phyloP scores from a whole-genome alignment of 2,888 invertebrate species.

The Nymphalis polychloros region DNA sequence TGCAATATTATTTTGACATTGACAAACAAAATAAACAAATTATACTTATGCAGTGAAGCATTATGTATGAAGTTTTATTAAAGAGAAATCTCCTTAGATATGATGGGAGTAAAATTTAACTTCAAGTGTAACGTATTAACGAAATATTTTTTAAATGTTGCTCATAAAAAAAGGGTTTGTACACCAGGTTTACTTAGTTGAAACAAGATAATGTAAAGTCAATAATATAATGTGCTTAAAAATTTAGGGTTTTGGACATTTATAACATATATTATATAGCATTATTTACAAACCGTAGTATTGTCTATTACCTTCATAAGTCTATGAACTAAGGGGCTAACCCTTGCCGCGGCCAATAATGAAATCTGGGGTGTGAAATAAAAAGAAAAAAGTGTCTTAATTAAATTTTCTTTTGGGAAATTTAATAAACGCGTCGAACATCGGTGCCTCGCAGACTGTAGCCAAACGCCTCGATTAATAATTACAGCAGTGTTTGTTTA shows the following conservation, averaged over 20 bases:
- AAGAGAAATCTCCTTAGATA: no score
- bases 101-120: no score
- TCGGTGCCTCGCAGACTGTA: constrained; percentile 35
- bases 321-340: constrained; percentile 56
- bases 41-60: neutral
- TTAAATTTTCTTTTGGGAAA: constrained; percentile 80
- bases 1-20: constrained; percentile 19
- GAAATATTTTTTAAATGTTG: no score
- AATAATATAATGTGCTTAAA: no score
- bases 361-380: constrained; percentile 80
- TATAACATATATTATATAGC: no score
- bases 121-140: no score
- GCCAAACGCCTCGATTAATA: constrained; percentile 28
- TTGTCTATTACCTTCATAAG: constrained; percentile 45
- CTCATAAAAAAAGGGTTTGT: no score
- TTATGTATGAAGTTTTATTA: no score
- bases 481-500: constrained; percentile 30
- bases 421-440: constrained; percentile 72
- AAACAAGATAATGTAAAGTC: no score
- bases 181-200: no score
- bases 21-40: neutral
- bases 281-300: constrained; percentile 6
- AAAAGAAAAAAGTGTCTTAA: constrained; percentile 80
- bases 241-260: no score
- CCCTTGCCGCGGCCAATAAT: constrained; percentile 78